Percentiles rank a stretch among this genome's conserved stretches.
These are phyloP conservation scores for Ptychobarbus kaznakovi DNA, from an alignment of 2,797 vertebrate species.

Conservation along the genomic window DNA sequence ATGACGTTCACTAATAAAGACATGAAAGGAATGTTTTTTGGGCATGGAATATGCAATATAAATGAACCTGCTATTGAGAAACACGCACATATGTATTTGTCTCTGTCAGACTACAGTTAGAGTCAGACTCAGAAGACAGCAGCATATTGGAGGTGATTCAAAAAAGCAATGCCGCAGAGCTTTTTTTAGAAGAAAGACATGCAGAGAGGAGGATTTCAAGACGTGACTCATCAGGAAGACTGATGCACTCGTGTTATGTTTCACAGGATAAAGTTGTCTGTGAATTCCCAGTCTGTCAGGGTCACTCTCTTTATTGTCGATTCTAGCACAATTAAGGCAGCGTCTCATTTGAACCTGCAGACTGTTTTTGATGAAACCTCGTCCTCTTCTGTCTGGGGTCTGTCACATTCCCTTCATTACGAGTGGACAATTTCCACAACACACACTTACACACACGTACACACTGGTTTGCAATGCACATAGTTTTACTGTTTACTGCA, in stretches of 20 bases:
- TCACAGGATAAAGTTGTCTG: not conserved
- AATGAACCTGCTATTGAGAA: not conserved
- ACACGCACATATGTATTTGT: not conserved
- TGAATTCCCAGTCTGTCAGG: not conserved
- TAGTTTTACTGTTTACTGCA: not conserved
- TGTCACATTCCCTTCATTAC: not conserved
- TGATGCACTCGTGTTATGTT: not conserved
- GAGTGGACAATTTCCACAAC: not conserved
- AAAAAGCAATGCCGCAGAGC: slow-evolving; percentile 39
- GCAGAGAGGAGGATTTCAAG: slow-evolving; percentile 26
- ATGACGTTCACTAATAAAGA: not conserved
- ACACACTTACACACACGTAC: not conserved
- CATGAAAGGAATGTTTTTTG: not conserved
- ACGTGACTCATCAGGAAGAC: slow-evolving; percentile 25
- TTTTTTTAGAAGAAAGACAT: slow-evolving; percentile 32
- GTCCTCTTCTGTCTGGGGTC: not conserved
- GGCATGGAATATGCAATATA: not conserved
- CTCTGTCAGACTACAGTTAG: not conserved
- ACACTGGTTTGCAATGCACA: not conserved
- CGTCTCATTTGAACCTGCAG: not conserved
- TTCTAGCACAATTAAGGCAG: not conserved
- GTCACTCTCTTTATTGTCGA: not conserved
- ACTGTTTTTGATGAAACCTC: not conserved
- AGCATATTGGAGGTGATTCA: slow-evolving; percentile 22
- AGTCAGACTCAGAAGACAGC: not conserved